Evolutionary conservation across 2,888 invertebrate species (phyloP), one percentile per base, ranked within the genome.

Genomic region (Operophtera brumata): DNA sequence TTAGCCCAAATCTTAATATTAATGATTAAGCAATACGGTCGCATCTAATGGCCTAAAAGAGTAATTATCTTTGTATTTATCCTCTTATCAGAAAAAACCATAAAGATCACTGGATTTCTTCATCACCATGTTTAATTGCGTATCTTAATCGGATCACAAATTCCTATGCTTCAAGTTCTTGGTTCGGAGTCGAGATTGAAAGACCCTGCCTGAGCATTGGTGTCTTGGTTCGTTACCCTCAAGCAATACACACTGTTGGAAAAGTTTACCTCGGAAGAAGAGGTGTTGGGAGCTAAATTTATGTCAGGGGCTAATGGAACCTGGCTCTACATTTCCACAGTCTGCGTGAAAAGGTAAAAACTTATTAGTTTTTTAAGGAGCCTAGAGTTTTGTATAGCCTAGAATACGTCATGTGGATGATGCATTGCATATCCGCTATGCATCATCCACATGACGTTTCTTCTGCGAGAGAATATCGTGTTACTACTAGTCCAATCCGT

Each of bases 221-320:
- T 62, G 71, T 61, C 64, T 58, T 61, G 65, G 86, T 80, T 82
- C 83, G 75, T 74, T 81, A 78, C 71, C 80, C 83, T 66, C 64
- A 52, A 45, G 2, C 1, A n/a, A 11, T 20, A 41, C 35, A 48
- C 39, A 32, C 13, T 1, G 11, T 30, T 28, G 6, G 32, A 47
- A 37, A 42, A 42, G 37, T 34, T 43, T 25, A 40, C 1, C n/a
- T n/a, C n/a, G n/a, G n/a, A n/a, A n/a, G n/a, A n/a, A n/a, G n/a
- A n/a, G n/a, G n/a, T n/a, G n/a, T n/a, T n/a, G n/a, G n/a, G n/a
- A n/a, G n/a, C n/a, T n/a, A n/a, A n/a, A n/a, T n/a, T n/a, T n/a
- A n/a, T n/a, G 20, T n/a, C 40, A n/a, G 30, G n/a, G 11, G 34
- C 34, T n/a, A 34, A 34, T n/a, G n/a, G 10, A 0, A 9, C 6